A percentile compares a stretch with the other conserved stretches of the same genome.
phyloP scores from a whole-genome alignment of 2,113 vertebrate genomes.

The Gobiocypris rarus region DNA sequence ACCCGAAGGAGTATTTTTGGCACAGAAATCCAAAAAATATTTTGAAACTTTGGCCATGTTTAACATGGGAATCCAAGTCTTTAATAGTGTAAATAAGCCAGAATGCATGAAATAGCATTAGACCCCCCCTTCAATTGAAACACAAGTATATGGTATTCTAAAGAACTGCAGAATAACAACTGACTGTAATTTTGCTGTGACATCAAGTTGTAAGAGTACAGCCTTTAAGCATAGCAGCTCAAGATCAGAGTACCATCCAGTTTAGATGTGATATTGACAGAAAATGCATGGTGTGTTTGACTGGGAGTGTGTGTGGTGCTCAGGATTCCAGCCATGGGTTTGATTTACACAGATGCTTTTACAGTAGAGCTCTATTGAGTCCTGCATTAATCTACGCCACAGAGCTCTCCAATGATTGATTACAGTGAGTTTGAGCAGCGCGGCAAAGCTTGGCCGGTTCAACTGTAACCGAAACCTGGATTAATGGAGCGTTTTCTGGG shows the following conservation, averaged over 20 bases:
- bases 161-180: too few relatives aligned
- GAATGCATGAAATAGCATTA: too few relatives aligned
- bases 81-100: too few relatives aligned
- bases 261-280: not conserved
- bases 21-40: too few relatives aligned
- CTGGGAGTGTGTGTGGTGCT: not conserved
- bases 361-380: slow-evolving; percentile 32
- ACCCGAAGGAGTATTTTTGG: too few relatives aligned
- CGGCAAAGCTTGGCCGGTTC: slow-evolving; percentile 17
- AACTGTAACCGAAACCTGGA: slow-evolving; percentile 55
- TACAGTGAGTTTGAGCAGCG: slow-evolving; percentile 23
- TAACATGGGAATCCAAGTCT: too few relatives aligned
- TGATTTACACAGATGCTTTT: slow-evolving; percentile 48
- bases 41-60: too few relatives aligned
- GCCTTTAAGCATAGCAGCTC: not conserved
- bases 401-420: slow-evolving; percentile 52
- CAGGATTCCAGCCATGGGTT: slow-evolving; percentile 4
- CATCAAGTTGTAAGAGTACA: too few relatives aligned
- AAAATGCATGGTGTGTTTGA: slow-evolving; percentile 3
- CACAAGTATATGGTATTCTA: too few relatives aligned
- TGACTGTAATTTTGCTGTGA: too few relatives aligned
- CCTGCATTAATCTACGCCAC: slow-evolving; percentile 40
- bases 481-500: slow-evolving; percentile 56
- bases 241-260: not conserved
- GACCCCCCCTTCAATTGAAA: too few relatives aligned